phyloP scores from a whole-genome alignment of 2,797 vertebrate genomes.

The Spatula versicolor region DNA sequence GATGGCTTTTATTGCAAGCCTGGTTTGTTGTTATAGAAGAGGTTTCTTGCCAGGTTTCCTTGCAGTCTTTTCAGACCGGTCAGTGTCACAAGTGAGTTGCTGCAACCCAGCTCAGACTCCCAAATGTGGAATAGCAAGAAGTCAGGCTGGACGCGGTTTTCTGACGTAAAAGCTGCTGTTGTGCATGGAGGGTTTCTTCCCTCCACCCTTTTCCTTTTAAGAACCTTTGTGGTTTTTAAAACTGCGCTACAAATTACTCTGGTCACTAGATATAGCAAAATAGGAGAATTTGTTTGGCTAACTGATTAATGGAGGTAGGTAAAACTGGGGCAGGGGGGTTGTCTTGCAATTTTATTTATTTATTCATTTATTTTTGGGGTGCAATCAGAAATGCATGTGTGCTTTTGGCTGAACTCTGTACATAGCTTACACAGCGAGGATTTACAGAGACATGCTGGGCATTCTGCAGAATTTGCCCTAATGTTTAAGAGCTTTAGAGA shows the following conservation, averaged over 20 bases:
- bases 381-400: constrained; percentile 59
- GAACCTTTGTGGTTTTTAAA: constrained; percentile 47
- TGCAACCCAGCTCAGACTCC: background rate
- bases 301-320: constrained; percentile 75
- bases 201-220: background rate
- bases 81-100: constrained; percentile 5
- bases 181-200: background rate
- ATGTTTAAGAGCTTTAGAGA: background rate
- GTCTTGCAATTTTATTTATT: background rate
- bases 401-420: constrained; percentile 66
- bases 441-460: background rate
- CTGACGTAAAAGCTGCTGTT: constrained; percentile 35
- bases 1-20: constrained; percentile 79
- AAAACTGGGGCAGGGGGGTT: background rate
- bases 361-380: background rate
- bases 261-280: constrained; percentile 58
- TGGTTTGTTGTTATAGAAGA: constrained; percentile 58
- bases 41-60: constrained; percentile 67
- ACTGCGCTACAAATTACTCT: constrained; percentile 44
- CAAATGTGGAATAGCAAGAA: background rate
- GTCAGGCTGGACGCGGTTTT: background rate
- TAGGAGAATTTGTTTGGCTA: constrained; percentile 74
- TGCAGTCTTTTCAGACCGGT: constrained; percentile 39
- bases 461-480: constrained; percentile 34
- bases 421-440: constrained; percentile 22